A percentile compares a stretch with the other conserved stretches of the same genome.
Conservation (phyloP, 2,888 invertebrate genomes). For the Automeris io region DNA sequence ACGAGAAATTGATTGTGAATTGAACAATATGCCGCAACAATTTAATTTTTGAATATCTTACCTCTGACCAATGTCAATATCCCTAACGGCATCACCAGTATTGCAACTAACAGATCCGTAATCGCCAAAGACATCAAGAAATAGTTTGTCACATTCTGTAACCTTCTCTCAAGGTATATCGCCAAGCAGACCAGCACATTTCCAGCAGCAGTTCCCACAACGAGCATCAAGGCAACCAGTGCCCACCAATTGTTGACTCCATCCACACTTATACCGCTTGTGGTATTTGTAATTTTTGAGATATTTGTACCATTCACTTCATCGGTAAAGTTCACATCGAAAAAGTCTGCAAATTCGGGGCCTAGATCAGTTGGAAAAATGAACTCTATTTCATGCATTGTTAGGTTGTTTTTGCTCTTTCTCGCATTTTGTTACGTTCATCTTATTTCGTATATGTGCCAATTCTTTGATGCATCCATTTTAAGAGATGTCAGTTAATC, state of each 20-base stretch:
- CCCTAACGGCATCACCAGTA: slow-evolving; percentile 96
- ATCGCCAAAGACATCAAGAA: slow-evolving; percentile 97
- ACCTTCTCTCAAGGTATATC: slow-evolving; percentile 91
- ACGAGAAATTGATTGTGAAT: too few species aligned
- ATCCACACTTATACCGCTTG: slow-evolving; percentile 22
- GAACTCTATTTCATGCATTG: slow-evolving; percentile 55
- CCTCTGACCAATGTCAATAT: slow-evolving; percentile 88
- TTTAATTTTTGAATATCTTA: too few species aligned
- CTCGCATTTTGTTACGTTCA: slow-evolving; percentile 52
- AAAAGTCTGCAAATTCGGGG: slow-evolving; percentile 16
- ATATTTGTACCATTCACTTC: slow-evolving; percentile 33
- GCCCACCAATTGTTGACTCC: slow-evolving; percentile 87
- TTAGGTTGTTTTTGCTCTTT: slow-evolving; percentile 34
- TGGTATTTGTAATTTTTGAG: slow-evolving; percentile 28
- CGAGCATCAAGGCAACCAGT: slow-evolving; percentile 84
- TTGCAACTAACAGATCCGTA: slow-evolving; percentile 95
- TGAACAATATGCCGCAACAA: too few species aligned
- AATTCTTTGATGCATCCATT: slow-evolving; percentile 39
- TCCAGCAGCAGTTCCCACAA: slow-evolving; percentile 91
- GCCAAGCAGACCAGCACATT: slow-evolving; percentile 96
- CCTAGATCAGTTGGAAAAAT: slow-evolving; percentile 21
- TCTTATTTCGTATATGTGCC: slow-evolving; percentile 69
- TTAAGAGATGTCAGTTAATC: slow-evolving; percentile 31
- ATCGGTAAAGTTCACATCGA: slow-evolving; percentile 27
- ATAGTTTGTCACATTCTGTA: slow-evolving; percentile 98